Conservation (phyloP, 1,140 invertebrate genomes). For the Ostrea denselamellosa region DNA sequence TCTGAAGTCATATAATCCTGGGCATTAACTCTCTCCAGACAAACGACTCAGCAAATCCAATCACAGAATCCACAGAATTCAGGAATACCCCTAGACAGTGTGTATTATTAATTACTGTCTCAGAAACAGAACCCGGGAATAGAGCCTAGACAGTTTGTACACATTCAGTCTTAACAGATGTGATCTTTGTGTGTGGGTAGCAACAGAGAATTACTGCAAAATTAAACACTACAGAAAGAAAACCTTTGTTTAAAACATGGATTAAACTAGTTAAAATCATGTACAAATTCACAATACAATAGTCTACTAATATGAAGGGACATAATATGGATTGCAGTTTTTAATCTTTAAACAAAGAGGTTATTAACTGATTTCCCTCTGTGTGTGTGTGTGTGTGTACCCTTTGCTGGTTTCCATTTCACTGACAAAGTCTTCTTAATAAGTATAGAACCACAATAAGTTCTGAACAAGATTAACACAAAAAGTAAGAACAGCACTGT, state of each 20-base stretch:
- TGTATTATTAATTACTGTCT: not conserved
- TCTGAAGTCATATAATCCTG: conserved; percentile 21
- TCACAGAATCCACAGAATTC: not conserved
- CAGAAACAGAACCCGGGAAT: not conserved
- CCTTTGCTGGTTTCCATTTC: not conserved
- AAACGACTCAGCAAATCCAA: not conserved
- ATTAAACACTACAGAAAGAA: not conserved
- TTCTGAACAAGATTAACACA: conserved; percentile 6
- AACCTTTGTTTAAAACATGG: conserved; percentile 27
- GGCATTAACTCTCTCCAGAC: not conserved
- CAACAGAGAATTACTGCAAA: conserved; percentile 1
- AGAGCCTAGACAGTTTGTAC: too few species aligned
- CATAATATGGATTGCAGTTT: conserved; percentile 30
- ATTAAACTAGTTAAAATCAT: conserved; percentile 16
- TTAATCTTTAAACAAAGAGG: conserved; percentile 18
- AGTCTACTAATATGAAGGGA: conserved; percentile 25
- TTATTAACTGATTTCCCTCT: conserved; percentile 21
- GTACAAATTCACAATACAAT: conserved; percentile 12
- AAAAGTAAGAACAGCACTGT: not conserved
- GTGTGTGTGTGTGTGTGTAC: not conserved
- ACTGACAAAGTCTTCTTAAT: not conserved
- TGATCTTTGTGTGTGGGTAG: not conserved
- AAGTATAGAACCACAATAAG: not conserved
- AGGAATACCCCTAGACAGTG: too few species aligned
- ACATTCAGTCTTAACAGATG: too few species aligned